These are phyloP conservation scores for Dyspetes luteomarginatus DNA, from an alignment of 2,888 invertebrate genomes.

Conservation along the genomic window DNA sequence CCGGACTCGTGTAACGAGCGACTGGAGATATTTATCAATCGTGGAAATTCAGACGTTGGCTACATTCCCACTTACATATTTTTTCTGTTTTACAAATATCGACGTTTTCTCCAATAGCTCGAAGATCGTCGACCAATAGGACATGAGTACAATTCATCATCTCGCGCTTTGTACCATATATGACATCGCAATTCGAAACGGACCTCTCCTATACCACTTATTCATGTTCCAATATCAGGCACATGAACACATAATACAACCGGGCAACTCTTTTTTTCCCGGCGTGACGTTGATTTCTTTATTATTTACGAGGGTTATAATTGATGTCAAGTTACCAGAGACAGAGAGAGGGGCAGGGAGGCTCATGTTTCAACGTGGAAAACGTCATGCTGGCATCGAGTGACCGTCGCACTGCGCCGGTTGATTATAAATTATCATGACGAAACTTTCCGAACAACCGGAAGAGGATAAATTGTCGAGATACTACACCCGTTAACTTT, in stretches of 20 bases:
- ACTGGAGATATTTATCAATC: slow-evolving; percentile 37
- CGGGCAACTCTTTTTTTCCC: background rate
- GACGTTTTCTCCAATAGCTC: slow-evolving; percentile 9
- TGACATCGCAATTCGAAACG: slow-evolving; percentile 8
- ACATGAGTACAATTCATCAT: slow-evolving; percentile 37
- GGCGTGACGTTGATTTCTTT: background rate
- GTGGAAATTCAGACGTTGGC: slow-evolving; percentile 22
- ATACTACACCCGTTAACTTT: background rate
- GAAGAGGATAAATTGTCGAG: background rate
- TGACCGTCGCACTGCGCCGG: background rate
- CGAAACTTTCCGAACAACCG: background rate
- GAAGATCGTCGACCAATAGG: slow-evolving; percentile 15
- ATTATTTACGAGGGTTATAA: slow-evolving; percentile 37
- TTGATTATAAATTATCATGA: background rate
- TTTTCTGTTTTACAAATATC: slow-evolving; percentile 13
- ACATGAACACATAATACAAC: background rate
- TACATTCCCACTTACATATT: slow-evolving; percentile 6
- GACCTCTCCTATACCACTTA: background rate
- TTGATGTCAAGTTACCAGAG: slow-evolving; percentile 7
- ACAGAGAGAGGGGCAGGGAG: background rate
- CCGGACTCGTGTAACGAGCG: slow-evolving; percentile 9
- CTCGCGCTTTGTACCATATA: slow-evolving; percentile 17
- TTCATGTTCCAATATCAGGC: background rate
- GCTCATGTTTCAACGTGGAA: background rate
- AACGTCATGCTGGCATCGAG: background rate